Evolutionary conservation across 2,113 vertebrate species (phyloP).

Genomic region (Campylorhamphus procurvoides): DNA sequence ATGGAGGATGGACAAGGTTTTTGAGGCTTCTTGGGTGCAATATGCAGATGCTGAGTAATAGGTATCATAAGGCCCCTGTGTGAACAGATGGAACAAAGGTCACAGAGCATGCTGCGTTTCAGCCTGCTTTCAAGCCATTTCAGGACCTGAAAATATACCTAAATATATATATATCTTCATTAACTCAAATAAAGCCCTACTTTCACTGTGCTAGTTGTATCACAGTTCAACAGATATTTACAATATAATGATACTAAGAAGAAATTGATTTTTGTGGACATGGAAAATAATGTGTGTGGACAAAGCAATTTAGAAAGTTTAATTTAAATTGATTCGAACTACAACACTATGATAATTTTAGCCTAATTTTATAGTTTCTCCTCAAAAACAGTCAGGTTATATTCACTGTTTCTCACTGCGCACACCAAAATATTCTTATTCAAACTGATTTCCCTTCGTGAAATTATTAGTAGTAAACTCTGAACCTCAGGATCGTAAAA

Average conservation of each 20-base stretch:
- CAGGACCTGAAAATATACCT: background rate
- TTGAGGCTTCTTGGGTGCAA: background rate
- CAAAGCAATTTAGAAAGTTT: background rate
- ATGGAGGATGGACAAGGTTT: background rate
- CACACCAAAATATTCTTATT: background rate
- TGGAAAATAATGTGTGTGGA: background rate
- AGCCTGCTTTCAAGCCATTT: background rate
- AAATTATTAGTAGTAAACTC: background rate
- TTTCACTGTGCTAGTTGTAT: background rate
- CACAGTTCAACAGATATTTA: background rate
- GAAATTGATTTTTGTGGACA: background rate
- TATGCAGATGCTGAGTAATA: background rate
- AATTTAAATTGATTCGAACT: background rate
- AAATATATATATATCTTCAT: background rate
- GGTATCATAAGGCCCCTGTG: background rate
- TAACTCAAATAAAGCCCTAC: background rate
- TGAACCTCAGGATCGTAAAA: background rate
- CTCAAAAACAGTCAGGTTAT: background rate
- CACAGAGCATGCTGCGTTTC: background rate
- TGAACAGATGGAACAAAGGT: slow-evolving; percentile 21
- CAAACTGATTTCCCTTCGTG: background rate
- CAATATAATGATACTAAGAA: background rate
- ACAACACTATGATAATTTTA: background rate
- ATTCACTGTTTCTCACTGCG: background rate
- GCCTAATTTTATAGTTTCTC: rapidly evolving